These are phyloP conservation scores for Oreotrochilus melanogaster DNA, from an alignment of 2,113 vertebrate species.

Conservation along the genomic window DNA sequence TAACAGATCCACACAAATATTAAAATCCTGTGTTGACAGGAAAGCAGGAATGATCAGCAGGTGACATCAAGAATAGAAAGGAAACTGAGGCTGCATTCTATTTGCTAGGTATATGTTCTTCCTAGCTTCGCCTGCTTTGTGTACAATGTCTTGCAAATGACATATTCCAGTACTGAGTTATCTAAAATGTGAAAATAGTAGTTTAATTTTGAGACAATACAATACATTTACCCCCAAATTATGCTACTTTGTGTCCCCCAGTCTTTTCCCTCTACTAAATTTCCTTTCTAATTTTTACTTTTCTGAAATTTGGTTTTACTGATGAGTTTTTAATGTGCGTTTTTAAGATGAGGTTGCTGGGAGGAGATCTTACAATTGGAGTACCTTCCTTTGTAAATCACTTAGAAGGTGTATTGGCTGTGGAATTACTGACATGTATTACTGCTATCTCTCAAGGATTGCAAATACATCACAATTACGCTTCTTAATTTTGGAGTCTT, in stretches of 20 bases:
- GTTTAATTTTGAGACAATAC: not conserved
- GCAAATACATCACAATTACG: not conserved
- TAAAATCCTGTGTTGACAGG: not conserved
- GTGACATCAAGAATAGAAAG: not conserved
- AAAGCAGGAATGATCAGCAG: not conserved
- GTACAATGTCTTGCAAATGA: not conserved
- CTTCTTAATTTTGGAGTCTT: not conserved
- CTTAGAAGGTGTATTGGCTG: not conserved
- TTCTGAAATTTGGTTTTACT: not conserved
- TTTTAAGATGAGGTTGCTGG: not conserved
- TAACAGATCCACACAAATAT: not conserved
- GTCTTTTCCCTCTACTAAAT: not conserved
- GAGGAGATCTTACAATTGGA: not conserved
- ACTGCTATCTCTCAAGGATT: not conserved
- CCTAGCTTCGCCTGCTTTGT: not conserved
- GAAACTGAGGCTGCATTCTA: not conserved
- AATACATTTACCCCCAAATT: not conserved
- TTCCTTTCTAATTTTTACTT: not conserved
- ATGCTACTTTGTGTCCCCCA: not conserved
- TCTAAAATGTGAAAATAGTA: not conserved
- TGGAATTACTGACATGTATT: not conserved
- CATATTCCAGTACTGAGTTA: not conserved
- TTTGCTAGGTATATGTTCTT: not conserved
- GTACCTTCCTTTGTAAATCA: not conserved
- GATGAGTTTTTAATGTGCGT: not conserved